Evolutionary conservation across 1,140 invertebrate genomes (phyloP).

Genomic region (Hylaeus anthracinus): DNA sequence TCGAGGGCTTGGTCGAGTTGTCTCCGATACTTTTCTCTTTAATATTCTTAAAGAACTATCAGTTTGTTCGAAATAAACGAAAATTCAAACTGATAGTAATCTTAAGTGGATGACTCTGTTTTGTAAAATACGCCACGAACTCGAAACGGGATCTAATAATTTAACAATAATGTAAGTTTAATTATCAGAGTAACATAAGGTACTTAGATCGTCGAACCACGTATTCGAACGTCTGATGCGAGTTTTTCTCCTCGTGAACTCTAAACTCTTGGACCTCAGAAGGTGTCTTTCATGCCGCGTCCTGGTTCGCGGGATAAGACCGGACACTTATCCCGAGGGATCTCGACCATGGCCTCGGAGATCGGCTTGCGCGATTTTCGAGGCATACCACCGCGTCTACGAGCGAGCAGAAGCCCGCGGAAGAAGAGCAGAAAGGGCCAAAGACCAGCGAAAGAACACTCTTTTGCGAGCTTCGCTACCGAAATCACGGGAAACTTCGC

Average conservation of each 20-base stretch:
- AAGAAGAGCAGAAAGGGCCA: background rate
- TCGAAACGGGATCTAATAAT: too few relatives aligned
- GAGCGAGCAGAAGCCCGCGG: slow-evolving; percentile 9
- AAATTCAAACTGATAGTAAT: too few relatives aligned
- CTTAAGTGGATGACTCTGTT: too few relatives aligned
- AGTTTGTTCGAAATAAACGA: too few relatives aligned
- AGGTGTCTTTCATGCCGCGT: slow-evolving; percentile 37
- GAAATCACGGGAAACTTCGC: slow-evolving; percentile 44
- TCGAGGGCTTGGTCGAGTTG: background rate
- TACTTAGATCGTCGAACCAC: background rate
- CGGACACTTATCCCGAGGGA: slow-evolving; percentile 60
- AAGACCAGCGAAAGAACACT: background rate
- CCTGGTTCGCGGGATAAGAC: slow-evolving; percentile 51
- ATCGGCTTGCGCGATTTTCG: slow-evolving; percentile 63
- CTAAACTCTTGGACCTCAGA: slow-evolving; percentile 17
- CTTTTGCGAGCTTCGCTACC: slow-evolving; percentile 29
- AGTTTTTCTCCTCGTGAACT: background rate
- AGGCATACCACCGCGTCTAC: slow-evolving; percentile 48
- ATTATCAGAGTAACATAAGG: background rate
- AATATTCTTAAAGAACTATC: too few relatives aligned
- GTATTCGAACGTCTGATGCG: background rate
- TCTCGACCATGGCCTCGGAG: slow-evolving; percentile 57
- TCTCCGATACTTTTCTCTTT: too few relatives aligned
- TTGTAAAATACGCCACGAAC: too few relatives aligned
- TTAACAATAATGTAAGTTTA: background rate